Base-by-base conservation (phyloP, 2,113 vertebrate species). In the Stegostoma tigrinum region DNA sequence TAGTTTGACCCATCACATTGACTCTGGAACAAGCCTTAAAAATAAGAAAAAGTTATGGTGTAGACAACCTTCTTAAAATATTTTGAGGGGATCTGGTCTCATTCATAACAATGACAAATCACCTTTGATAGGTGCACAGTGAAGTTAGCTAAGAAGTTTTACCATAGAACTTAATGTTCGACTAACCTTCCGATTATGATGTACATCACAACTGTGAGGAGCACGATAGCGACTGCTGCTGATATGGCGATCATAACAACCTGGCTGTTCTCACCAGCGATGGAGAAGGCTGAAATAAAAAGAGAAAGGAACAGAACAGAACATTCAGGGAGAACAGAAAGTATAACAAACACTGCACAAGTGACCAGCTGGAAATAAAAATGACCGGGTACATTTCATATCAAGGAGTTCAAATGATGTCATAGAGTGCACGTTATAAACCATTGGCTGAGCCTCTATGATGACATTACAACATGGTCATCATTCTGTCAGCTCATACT, bases 181-280 rank as follows among this genome's bases (percentile, higher is more conserved):
- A 97, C 99, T 96, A 96, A 99, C 99, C 99, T 99, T 96, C 98
- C 98, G 96, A 99, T 98, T 97, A 99, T 96, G 96, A 99, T 38
- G 89, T 99, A 99, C 96, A 98, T 98, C 96, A 99, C 97, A 78
- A 99, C 98, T 0, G 98, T 99, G 96, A 99, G 98, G 75, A 99
- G 98, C 96, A 99, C 99, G 97, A 99, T 98, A 96, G 98, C 98
- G 96, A 99, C 98, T 0, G 99, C 98, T 0, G 98, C 98, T 96
- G 99, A 99, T 96, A 99, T 98, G 97, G 98, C 98, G 95, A 99
- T 99, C 97, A 99, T 97, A 87, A 99, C 98, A 7, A 99, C 98
- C 96, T 99, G 99, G 97, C 99, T 99, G 91, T 98, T 99, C 97
- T 99, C 99, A 95, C 99, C 98, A 95, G 99, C 99, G 97, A 99